Evolutionary conservation across 2,888 invertebrate species (phyloP).

Genomic region (Pedicia rivosa): DNA sequence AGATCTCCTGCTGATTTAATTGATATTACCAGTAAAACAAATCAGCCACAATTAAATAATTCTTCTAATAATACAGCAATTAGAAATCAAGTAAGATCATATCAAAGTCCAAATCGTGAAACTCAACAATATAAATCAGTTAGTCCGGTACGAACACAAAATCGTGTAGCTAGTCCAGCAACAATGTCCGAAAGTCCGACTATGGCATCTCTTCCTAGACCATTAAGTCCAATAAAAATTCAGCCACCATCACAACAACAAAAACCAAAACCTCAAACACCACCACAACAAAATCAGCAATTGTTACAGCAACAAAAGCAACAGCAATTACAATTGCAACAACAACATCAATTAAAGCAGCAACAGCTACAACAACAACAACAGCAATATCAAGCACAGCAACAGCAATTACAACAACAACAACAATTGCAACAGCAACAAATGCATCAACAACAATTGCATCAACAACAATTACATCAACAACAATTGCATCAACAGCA

Average conservation of each 20-base stretch:
- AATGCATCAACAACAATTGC: constrained; percentile 26
- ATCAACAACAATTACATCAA: constrained; percentile 17
- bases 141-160: too few relatives aligned
- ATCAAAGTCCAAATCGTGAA: too few relatives aligned
- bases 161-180: constrained; percentile 9
- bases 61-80: too few relatives aligned
- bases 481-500: constrained; percentile 15
- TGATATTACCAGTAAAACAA: too few relatives aligned
- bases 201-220: constrained; percentile 13
- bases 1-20: too few relatives aligned
- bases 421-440: constrained; percentile 34
- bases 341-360: constrained; percentile 12
- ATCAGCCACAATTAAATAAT: too few relatives aligned
- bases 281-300: constrained; percentile 1
- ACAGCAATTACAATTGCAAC: constrained; percentile 15
- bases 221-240: constrained; percentile 26
- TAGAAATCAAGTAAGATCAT: too few relatives aligned
- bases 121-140: too few relatives aligned
- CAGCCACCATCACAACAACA: constrained; percentile 12
- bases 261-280: constrained; percentile 5
- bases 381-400: constrained; percentile 16
- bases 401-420: constrained; percentile 19
- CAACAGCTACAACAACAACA: constrained; percentile 9
- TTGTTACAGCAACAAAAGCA: constrained; percentile 13
- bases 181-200: constrained; percentile 24